A percentile compares a stretch with the other conserved stretches of the same genome.
phyloP scores from a whole-genome alignment of 37 sponge, comb jelly and placozoan genomes.

The Aphrocallistes beatrix region DNA sequence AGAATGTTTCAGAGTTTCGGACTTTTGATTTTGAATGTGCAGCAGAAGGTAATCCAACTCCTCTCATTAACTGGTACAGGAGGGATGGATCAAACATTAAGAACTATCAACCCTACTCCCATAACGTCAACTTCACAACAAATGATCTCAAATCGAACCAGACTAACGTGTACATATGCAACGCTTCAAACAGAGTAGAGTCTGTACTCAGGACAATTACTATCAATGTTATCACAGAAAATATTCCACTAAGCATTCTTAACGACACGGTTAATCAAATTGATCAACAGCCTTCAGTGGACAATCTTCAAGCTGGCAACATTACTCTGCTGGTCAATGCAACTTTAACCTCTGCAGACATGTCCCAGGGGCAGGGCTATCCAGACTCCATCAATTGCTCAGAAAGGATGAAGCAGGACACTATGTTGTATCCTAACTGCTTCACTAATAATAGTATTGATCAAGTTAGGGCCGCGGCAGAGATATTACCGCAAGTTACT shows the following conservation, averaged over 20 bases:
- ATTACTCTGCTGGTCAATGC: too few relatives aligned
- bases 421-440: too few relatives aligned
- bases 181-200: neutral
- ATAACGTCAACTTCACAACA: neutral
- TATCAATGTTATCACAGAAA: too few relatives aligned
- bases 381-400: too few relatives aligned
- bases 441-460: neutral
- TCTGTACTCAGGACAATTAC: neutral
- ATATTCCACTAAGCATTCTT: too few relatives aligned
- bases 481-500: neutral
- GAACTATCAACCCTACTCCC: neutral
- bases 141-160: neutral
- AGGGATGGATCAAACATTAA: neutral
- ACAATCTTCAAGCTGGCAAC: neutral
- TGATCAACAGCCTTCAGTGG: neutral
- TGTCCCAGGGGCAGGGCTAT: too few relatives aligned
- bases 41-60: neutral
- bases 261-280: neutral
- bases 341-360: too few relatives aligned
- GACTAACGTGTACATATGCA: neutral
- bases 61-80: neutral
- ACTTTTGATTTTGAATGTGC: neutral
- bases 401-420: too few relatives aligned
- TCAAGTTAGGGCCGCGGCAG: neutral
- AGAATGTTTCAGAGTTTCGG: neutral